Evolutionary conservation across 2,113 vertebrate species (phyloP), one percentile per base, ranked within the genome.

Genomic region (Lasiurus borealis): DNA sequence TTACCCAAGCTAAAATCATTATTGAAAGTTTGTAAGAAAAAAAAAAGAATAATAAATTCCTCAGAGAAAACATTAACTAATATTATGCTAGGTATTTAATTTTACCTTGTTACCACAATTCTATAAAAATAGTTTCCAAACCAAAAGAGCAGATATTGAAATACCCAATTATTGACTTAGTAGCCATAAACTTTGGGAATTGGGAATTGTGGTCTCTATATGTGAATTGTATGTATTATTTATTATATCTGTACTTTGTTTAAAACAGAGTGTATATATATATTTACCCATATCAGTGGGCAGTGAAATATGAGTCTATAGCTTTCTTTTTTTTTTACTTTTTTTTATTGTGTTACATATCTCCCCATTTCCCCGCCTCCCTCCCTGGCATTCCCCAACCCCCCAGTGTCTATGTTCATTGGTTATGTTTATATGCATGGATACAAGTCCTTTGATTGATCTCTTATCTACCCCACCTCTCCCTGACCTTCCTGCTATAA

Each of bases 251-350:
- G 82, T 62, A 92, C 81, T 95, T 98, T 97, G 94, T 98, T 97
- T 95, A 77, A 97, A 98, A 97, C 88, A 97, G 94, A 97, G 96
- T 97, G 98, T 54, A 54, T 54, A 50, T 54, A 54, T 54, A 54
- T 54, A 54, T 54, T 54, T 96, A 93, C 88, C 90, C 82, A 91
- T 97, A 94, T 98, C 97, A 95, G 92, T 97, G 84, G 98, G 88
- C 96, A 97, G 93, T 96, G 96, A 98, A 98, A 98, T 98, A 97
- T 97, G 95, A 98, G 96, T 98, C 97, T 98, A 97, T 95, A 97
- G 96, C 95, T 98, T 40, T 40, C 40, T 40, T 40, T 40, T 40
- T 40, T 40, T 40, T 40, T 40, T 40, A 40, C 40, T 40, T 40
- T 40, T 40, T 40, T 40, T 40, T 40, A 40, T 40, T 40, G 40